Conservation (phyloP, 2,113 vertebrate genomes). For the Vireo altiloquus region DNA sequence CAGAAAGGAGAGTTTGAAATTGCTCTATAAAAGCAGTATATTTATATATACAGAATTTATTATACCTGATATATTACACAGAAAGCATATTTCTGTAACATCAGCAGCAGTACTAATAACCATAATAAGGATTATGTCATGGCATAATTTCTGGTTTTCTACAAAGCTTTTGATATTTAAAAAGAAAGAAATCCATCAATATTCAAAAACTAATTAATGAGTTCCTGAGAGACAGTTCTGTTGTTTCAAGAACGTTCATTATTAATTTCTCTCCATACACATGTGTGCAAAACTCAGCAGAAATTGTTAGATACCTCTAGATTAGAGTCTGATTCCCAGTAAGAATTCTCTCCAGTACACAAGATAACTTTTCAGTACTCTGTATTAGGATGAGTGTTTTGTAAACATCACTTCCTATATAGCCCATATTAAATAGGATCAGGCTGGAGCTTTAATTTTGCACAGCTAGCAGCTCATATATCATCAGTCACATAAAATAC, state of each 20-base stretch:
- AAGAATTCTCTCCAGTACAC: not conserved
- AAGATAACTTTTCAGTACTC: not conserved
- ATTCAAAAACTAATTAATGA: not conserved
- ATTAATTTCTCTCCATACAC: not conserved
- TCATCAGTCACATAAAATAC: not conserved
- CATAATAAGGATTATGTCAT: fast-evolving
- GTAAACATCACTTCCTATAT: not conserved
- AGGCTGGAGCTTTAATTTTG: not conserved
- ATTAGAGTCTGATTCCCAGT: not conserved
- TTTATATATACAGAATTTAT: not conserved
- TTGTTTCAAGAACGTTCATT: not conserved
- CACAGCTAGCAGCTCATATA: not conserved
- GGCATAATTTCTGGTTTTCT: not conserved
- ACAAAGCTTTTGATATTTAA: not conserved
- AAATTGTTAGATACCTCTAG: not conserved
- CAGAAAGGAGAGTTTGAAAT: not conserved
- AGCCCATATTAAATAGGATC: not conserved
- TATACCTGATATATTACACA: not conserved
- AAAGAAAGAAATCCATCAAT: not conserved
- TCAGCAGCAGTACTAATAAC: not conserved
- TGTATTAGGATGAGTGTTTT: not conserved
- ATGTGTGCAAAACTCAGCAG: not conserved
- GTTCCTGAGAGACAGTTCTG: not conserved
- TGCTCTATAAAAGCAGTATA: not conserved
- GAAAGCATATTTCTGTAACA: not conserved